Conservation (phyloP, 2,797 vertebrate species). For the Enteromius paludinosus region DNA sequence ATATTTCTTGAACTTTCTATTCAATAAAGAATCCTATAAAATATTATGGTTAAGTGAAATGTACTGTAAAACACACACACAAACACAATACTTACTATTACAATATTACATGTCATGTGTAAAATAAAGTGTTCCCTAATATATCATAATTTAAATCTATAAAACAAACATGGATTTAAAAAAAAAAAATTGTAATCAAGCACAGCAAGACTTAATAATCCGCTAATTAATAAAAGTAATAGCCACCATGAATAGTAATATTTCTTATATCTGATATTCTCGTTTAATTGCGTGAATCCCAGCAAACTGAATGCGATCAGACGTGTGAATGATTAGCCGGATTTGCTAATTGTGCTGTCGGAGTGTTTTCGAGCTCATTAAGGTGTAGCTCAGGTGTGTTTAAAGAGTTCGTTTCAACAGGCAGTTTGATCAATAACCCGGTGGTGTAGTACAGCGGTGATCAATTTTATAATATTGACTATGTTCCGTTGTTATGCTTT, state of each 20-base stretch:
- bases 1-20: not conserved
- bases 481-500: slow-evolving; percentile 77
- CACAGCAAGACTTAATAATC: not conserved
- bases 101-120: not conserved
- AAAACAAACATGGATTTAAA: not conserved
- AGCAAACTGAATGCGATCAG: slow-evolving; percentile 22
- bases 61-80: no score
- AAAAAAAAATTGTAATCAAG: not conserved
- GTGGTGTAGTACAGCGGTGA: slow-evolving; percentile 75
- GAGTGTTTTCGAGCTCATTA: slow-evolving; percentile 68
- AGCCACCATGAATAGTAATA: slow-evolving; percentile 40
- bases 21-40: not conserved
- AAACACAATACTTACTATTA: not conserved
- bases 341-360: slow-evolving; percentile 54
- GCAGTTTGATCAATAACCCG: slow-evolving; percentile 73
- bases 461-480: slow-evolving; percentile 78
- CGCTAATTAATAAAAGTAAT: slow-evolving; percentile 50
- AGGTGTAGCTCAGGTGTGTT: slow-evolving; percentile 63
- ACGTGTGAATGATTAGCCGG: slow-evolving; percentile 50
- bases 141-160: not conserved
- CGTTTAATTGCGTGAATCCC: slow-evolving; percentile 47
- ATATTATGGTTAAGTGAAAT: not conserved
- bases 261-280: slow-evolving; percentile 52
- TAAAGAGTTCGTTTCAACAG: slow-evolving; percentile 74
- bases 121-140: not conserved